phyloP scores from a whole-genome alignment of 1,140 invertebrate genomes.

The Bombus haemorrhoidalis region DNA sequence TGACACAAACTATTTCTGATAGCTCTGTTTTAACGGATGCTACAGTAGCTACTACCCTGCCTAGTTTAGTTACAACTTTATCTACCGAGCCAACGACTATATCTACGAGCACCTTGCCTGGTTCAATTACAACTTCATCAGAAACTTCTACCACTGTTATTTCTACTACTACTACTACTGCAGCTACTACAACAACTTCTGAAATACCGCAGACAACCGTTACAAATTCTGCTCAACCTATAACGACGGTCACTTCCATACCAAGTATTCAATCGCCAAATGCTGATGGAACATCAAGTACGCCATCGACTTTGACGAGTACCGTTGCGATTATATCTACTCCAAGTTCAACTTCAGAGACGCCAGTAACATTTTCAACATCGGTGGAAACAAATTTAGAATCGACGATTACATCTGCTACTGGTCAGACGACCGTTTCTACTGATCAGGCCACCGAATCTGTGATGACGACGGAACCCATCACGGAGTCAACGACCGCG shows the following conservation, averaged over 20 bases:
- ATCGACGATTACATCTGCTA: background rate
- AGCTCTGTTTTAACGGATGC: background rate
- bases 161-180: background rate
- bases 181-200: background rate
- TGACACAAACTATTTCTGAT: slow-evolving; percentile 17
- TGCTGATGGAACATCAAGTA: background rate
- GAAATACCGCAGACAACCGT: slow-evolving; percentile 1
- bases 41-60: background rate
- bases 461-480: background rate
- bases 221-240: background rate
- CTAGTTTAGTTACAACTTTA: slow-evolving; percentile 5
- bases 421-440: background rate
- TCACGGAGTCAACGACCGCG: slow-evolving; percentile 8
- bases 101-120: background rate
- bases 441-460: background rate
- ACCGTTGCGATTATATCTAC: background rate
- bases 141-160: background rate
- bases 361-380: background rate
- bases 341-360: background rate
- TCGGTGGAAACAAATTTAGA: background rate
- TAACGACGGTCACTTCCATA: background rate
- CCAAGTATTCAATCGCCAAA: background rate
- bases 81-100: background rate
- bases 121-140: background rate
- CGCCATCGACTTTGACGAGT: background rate